Percentiles rank a stretch among this genome's conserved stretches.
These are phyloP conservation scores for Corydoras sp. DNA, from an alignment of 2,113 vertebrate species.

Conservation along the genomic window DNA sequence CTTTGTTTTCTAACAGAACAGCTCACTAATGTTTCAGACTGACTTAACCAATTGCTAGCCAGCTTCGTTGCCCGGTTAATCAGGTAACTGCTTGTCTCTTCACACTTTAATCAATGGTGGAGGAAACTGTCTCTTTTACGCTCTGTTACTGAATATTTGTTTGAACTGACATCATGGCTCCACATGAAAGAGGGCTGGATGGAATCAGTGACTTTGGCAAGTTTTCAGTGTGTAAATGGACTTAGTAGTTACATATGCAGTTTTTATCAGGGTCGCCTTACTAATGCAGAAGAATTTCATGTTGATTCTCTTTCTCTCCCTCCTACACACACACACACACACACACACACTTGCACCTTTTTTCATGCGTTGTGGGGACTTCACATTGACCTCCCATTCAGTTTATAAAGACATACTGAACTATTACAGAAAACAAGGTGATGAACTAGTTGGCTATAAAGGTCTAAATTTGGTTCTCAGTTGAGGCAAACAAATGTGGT, in stretches of 20 bases:
- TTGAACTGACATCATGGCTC: constrained; percentile 8
- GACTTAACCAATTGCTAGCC: constrained; percentile 7
- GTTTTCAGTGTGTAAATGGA: constrained; percentile 32
- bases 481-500: no score
- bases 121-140: constrained; percentile 21
- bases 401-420: no score
- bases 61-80: background rate
- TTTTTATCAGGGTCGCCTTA: constrained; percentile 54
- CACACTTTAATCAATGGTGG: background rate
- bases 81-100: background rate
- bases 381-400: no score
- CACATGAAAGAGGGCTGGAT: constrained; percentile 21
- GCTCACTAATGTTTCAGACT: constrained; percentile 4
- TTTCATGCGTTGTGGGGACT: no score
- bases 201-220: constrained; percentile 34
- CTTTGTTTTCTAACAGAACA: constrained; percentile 6
- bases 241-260: constrained; percentile 38
- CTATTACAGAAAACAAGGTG: no score
- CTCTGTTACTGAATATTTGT: background rate
- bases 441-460: no score
- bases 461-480: no score
- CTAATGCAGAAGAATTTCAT: constrained; percentile 43
- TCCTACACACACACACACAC: no score
- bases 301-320: background rate
- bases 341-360: no score